Evolutionary conservation across 2,797 vertebrate species (phyloP).

Genomic region (Threskiornis aethiopicus): DNA sequence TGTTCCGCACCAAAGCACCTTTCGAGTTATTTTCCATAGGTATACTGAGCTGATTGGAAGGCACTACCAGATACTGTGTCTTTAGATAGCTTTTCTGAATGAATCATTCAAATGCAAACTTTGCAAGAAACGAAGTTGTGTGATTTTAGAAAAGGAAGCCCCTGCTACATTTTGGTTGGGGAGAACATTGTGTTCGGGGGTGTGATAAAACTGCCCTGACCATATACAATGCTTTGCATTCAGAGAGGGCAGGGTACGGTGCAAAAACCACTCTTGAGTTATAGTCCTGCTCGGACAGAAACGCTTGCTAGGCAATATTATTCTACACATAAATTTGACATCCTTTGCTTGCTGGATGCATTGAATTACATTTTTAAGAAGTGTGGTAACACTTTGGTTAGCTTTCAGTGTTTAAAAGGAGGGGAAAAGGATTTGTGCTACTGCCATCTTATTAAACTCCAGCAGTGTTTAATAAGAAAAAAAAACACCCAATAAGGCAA

Average conservation of each 20-base stretch:
- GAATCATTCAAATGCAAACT: slow-evolving; percentile 27
- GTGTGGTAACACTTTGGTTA: slow-evolving; percentile 26
- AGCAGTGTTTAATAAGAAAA: slow-evolving; percentile 48
- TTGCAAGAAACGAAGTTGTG: slow-evolving; percentile 24
- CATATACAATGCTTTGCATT: background rate
- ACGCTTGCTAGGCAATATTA: slow-evolving; percentile 29
- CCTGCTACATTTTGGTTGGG: background rate
- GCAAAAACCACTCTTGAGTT: background rate
- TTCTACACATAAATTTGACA: slow-evolving; percentile 15
- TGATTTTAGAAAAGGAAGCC: slow-evolving; percentile 26
- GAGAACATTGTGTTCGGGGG: background rate
- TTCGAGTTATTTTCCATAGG: slow-evolving; percentile 42
- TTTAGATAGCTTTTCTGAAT: slow-evolving; percentile 36
- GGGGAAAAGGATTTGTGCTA: slow-evolving; percentile 13
- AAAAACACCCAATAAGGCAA: slow-evolving; percentile 41
- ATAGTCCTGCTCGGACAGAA: background rate
- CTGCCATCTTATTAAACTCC: slow-evolving; percentile 56
- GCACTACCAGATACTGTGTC: background rate
- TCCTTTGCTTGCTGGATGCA: slow-evolving; percentile 44
- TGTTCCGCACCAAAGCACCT: slow-evolving; percentile 66
- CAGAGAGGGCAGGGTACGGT: background rate
- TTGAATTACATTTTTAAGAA: slow-evolving; percentile 22
- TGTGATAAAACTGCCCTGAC: background rate
- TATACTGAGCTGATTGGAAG: slow-evolving; percentile 50
- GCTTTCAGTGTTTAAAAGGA: slow-evolving; percentile 48